Base-by-base conservation (phyloP, 2,113 vertebrate species). In the Hystrix brachyura region DNA sequence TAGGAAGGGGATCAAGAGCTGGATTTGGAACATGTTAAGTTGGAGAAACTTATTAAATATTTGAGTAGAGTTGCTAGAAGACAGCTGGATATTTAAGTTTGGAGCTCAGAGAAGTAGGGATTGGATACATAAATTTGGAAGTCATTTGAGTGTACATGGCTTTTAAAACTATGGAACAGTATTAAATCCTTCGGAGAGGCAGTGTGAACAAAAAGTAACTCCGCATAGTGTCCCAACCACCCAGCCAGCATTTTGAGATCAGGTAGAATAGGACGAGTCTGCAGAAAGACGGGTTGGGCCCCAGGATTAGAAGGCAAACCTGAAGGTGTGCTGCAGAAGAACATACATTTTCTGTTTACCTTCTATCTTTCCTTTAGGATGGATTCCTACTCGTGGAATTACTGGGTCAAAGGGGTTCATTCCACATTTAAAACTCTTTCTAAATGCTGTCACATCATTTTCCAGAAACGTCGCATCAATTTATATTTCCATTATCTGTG, bases 401-500 rank as follows among this genome's bases (percentile, higher is more conserved):
- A 55, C 74, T 57, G 65, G 94, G 74, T 94, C 94, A 92, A 51
- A 90, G 71, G 46, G 6, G 1, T 12, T 74, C 46, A 62, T 53
- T 55, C 59, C 55, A 74, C n/a, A 64, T 51, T 90, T 86, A 80
- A 71, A 82, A 62, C 1, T 38, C 38, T 79, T 79, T 48, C 69
- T 94, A 72, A 87, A 74, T 62, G 62, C 62, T 81, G 74, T 91
- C 96, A 71, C 11, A 15, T 48, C 2, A 29, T 90, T 76, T 92
- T 60, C 32, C 7, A 79, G 91, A 93, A 81, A 69, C 5, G 25
- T 85, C 14, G 0, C 62, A 72, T 87, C 74, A 79, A 60, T 96
- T 95, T 69, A 57, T 62, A 21, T 93, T 92, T 90, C 81, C 48
- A 93, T 84, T 46, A 78, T 71, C 79, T 19, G 29, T 53, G 55